These are phyloP conservation scores for Danaus plexippus DNA, from an alignment of 1,140 invertebrate genomes.

Conservation along the genomic window DNA sequence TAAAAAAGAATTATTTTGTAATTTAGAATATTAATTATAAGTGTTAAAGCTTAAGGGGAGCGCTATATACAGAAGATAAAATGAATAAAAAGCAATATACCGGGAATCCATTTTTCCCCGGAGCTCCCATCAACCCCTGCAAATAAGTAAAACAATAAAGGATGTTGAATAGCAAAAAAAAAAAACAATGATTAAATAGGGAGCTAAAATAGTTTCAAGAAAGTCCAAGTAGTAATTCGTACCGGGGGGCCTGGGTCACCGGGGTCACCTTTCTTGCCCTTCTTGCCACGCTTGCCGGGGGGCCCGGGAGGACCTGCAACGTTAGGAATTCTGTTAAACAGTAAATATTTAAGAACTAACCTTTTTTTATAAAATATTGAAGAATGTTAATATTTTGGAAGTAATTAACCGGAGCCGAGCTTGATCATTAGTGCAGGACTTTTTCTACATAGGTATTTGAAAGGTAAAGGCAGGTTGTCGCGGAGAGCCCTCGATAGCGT, in stretches of 20 bases:
- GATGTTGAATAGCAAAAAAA: constrained; percentile 3
- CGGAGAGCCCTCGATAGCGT: background rate
- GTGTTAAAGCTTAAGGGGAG: no score
- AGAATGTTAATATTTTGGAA: no score
- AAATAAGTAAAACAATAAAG: constrained; percentile 47
- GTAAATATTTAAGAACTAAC: no score
- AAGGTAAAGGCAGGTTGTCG: no score
- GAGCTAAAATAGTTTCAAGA: constrained; percentile 8
- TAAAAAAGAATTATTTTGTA: no score
- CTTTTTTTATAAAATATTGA: no score
- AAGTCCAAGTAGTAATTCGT: constrained; percentile 46
- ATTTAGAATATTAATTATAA: no score
- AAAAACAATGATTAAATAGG: constrained; percentile 10
- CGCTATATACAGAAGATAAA: constrained; percentile 27
- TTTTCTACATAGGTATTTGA: background rate
- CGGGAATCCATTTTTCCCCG: constrained; percentile 91
- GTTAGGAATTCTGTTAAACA: no score
- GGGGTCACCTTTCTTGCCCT: constrained; percentile 89
- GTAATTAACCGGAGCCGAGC: no score
- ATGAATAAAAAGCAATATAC: constrained; percentile 71
- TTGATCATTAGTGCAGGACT: no score
- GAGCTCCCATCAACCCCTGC: constrained; percentile 83
- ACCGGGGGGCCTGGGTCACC: constrained; percentile 85
- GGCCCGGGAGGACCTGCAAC: constrained; percentile 80
- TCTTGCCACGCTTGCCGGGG: constrained; percentile 87